phyloP scores from a whole-genome alignment of 2,888 invertebrate genomes.

The Lordiphosa andalusiaca region DNA sequence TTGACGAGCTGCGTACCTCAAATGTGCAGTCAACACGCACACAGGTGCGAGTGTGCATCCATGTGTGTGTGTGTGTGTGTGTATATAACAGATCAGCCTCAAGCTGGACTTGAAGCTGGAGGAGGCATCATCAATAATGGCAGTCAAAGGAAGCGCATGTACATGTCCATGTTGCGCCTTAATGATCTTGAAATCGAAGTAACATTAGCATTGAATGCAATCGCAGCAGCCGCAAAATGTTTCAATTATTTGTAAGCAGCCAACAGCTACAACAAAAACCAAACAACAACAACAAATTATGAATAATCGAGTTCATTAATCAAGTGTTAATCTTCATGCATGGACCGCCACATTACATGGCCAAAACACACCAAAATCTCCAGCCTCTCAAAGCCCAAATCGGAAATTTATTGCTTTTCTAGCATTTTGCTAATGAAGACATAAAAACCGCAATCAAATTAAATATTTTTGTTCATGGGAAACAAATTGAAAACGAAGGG shows the following conservation, averaged over 20 bases:
- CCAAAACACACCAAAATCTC: conserved; percentile 22
- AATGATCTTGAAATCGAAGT: conserved; percentile 71
- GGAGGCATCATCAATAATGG: conserved; percentile 55
- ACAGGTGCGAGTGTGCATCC: conserved; percentile 29
- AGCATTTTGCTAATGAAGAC: conserved; percentile 74
- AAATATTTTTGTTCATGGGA: conserved; percentile 69
- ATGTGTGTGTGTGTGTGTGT: conserved; percentile 21
- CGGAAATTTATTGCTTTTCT: conserved; percentile 59
- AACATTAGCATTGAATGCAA: conserved; percentile 62
- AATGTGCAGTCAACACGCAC: conserved; percentile 55
- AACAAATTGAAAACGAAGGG: conserved; percentile 51
- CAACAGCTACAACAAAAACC: conserved; percentile 17
- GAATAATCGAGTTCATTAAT: conserved; percentile 71
- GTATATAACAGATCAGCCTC: conserved; percentile 10
- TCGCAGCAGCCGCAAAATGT: conserved; percentile 47
- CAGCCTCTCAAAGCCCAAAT: conserved; percentile 12
- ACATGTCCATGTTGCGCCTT: conserved; percentile 65
- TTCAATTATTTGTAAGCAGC: conserved; percentile 60
- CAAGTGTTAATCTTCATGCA: conserved; percentile 63
- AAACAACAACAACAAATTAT: conserved; percentile 56
- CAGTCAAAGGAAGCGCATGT: conserved; percentile 73
- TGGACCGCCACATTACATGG: conserved; percentile 33
- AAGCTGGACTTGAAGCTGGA: conserved; percentile 2
- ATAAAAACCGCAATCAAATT: conserved; percentile 75
- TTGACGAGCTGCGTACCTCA: conserved; percentile 72